Base-by-base conservation (phyloP, 2,797 vertebrate species). In the Premnoplex brunnescens region DNA sequence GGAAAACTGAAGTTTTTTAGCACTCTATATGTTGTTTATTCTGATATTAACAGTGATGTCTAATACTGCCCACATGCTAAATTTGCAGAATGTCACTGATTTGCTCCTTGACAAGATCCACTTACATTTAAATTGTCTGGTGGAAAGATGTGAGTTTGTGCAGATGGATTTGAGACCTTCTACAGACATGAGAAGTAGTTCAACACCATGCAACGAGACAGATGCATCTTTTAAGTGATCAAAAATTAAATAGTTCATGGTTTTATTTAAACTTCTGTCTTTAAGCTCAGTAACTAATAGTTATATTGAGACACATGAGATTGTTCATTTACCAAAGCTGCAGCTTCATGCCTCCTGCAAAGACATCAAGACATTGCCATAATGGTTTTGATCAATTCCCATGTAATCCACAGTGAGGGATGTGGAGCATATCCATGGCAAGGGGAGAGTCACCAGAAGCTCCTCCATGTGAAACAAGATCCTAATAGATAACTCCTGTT, bases 71-170 rank as follows among this genome's bases (percentile, higher is more conserved):
- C 37, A 55, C n/a, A 24, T 26, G 69, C 39, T 44, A 63, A 68
- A 41, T 86, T 63, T 93, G 55, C 26, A 78, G 52, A 89, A 20
- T 69, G 43, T 12, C 36, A 48, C 73, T 84, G 69, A 90, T 91
- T 93, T 90, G 88, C 73, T 89, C 32, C 62, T 86, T 85, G 72
- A 88, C 49, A 68, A 85, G 66, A 85, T 17, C 80, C 49, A 77
- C 49, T 76, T 82, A 59, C 20, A 13, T 68, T 36, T 58, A n/a
- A 73, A 81, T 72, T 84, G 46, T 28, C 39, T 89, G 16, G 28
- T 80, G 62, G 39, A 83, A 80, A 93, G 73, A 78, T 14, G 28
- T 32, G 73, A 64, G 48, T 75, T 71, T 83, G 56, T 89, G 64
- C 79, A 95, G 79, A 72, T 88, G 73, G 32, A 27, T 27, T 68